These are phyloP conservation scores for Nyctereutes procyonoides DNA, from an alignment of 2,113 vertebrate genomes.

Conservation along the genomic window DNA sequence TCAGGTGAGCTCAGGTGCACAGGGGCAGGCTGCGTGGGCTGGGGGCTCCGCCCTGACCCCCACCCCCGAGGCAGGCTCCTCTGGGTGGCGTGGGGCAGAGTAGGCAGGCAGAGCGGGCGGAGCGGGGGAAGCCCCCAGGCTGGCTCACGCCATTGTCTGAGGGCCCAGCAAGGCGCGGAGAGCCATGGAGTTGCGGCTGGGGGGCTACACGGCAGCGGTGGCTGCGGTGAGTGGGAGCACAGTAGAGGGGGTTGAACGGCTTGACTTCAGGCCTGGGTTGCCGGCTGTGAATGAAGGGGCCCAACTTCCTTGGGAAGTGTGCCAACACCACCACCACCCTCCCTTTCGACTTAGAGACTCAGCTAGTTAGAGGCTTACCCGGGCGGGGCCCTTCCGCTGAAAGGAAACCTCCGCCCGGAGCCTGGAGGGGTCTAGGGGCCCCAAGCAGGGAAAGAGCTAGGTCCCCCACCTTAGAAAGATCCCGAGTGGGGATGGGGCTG, in stretches of 20 bases:
- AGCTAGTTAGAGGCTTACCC: not conserved
- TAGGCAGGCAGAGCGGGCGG: not conserved
- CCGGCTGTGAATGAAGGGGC: not conserved
- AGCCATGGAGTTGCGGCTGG: constrained; percentile 30
- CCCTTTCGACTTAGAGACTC: not conserved
- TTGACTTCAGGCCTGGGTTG: not conserved
- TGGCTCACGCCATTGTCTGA: not conserved
- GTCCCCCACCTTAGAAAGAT: not conserved
- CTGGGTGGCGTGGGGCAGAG: not conserved
- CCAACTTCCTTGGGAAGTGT: not conserved
- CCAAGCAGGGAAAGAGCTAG: not conserved
- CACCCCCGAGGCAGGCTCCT: not conserved
- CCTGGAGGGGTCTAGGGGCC: not conserved
- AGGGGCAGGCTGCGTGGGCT: not conserved
- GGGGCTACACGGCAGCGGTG: not conserved
- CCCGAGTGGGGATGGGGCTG: not conserved
- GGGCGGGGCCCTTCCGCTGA: constrained; percentile 25
- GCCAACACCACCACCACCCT: not conserved
- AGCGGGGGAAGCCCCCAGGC: constrained; percentile 18
- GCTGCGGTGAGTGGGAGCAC: constrained; percentile 43
- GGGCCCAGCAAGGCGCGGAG: not conserved
- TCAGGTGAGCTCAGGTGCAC: not conserved
- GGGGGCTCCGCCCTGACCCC: not conserved
- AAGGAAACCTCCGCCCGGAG: constrained; percentile 13
- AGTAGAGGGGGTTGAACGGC: too few species aligned